Evolutionary conservation across 2,113 vertebrate genomes (phyloP).

Genomic region (Phrynocephalus versicolor): DNA sequence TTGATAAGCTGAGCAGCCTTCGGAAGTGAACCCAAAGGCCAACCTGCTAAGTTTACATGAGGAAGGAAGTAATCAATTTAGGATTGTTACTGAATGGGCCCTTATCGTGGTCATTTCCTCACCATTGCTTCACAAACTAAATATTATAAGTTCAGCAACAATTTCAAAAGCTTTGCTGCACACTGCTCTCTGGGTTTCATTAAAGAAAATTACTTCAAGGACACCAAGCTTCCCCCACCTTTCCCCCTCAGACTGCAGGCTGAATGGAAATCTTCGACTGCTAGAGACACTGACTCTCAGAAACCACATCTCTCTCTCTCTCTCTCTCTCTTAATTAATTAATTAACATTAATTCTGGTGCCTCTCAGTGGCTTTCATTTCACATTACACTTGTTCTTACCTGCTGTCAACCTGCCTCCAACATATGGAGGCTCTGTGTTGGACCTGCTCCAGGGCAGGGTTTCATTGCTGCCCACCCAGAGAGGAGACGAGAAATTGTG

Average conservation of each 20-base stretch:
- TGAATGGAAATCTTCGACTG: neutral
- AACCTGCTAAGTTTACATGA: slow-evolving; percentile 86
- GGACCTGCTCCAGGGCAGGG: no score
- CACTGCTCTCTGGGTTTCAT: slow-evolving; percentile 60
- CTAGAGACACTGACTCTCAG: no score
- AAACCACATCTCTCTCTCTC: no score
- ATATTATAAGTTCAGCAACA: slow-evolving; percentile 79
- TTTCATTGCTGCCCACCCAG: no score
- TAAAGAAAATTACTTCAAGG: slow-evolving; percentile 59
- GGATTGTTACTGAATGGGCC: slow-evolving; percentile 86
- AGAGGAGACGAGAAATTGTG: no score
- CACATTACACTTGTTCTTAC: no score
- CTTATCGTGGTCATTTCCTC: slow-evolving; percentile 82
- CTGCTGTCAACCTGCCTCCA: no score
- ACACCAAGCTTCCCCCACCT: slow-evolving; percentile 32
- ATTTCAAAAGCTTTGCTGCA: slow-evolving; percentile 75
- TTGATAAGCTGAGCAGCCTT: slow-evolving; percentile 83
- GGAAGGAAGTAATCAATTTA: slow-evolving; percentile 97
- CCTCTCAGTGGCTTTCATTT: no score
- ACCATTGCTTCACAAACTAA: slow-evolving; percentile 86
- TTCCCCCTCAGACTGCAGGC: slow-evolving; percentile 42
- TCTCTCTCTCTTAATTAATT: no score
- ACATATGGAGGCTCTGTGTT: no score
- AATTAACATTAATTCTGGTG: no score
- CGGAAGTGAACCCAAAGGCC: slow-evolving; percentile 84